Base-by-base conservation (phyloP, 2,797 vertebrate genomes). In the Coregonus ussuriensis region DNA sequence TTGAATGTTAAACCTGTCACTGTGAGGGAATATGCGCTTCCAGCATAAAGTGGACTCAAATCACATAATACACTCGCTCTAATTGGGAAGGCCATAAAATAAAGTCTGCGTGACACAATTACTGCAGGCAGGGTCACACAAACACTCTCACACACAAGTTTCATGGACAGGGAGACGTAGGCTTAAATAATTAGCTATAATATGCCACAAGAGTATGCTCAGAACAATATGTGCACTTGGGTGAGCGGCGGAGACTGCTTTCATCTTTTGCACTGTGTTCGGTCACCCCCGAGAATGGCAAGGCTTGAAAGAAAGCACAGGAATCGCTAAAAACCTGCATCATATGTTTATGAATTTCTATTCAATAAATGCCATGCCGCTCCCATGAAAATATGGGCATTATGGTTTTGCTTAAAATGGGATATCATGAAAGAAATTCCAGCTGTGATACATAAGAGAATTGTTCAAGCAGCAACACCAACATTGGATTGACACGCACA, bases 131-230 rank as follows among this genome's bases (percentile, higher is more conserved):
- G 72, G 68, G 72, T 81, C 76, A 74, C 63, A 86, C 54, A 72
- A 63, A 79, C 77, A 76, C 51, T 52, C 73, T 16, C 68, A 56
- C 78, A 75, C 83, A 78, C 77, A 69, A 66, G 67, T 74, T 72
- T 74, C 67, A 63, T 67, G 76, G 69, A 66, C 69, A 63, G 72
- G 72, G 72, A 81, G 74, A 25, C 47, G 53, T 29, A 31, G 62
- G 74, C 74, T 78, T 84, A 76, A 83, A 85, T 82, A 83, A 87
- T 87, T 80, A 85, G 75, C 77, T 79, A 77, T 74, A 79, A 81
- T 79, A 76, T 66, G 75, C 74, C 78, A 74, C 73, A 52, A 85
- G 81, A 77, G 81, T 71, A 74, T 65, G 72, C 77, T 81, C 70
- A 37, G 67, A 85, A 83, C 79, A 83, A 77, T 83, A 66, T 81